Base-by-base conservation (phyloP, 1,140 invertebrate species). In the Manduca sexta region DNA sequence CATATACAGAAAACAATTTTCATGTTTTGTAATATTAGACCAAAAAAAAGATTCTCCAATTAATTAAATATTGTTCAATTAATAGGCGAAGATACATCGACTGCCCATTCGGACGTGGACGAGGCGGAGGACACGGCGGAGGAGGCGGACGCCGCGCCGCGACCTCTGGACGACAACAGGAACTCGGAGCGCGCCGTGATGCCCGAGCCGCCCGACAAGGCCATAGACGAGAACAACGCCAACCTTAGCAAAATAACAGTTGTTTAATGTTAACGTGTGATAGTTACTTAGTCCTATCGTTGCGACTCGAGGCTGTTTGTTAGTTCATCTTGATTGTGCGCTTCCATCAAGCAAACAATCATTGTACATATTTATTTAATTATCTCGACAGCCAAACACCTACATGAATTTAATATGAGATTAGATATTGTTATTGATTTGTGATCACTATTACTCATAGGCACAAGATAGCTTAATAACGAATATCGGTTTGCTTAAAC, bases 121-220 rank as follows among this genome's bases (percentile, higher is more conserved):
- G 52, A 74, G 33, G 21, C 46, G 30, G 18, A 45, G 21, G n/a
- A n/a, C n/a, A 53, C 60, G 30, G 67, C 69, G 10, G 73, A 75
- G 45, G 62, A 63, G 8, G 74, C 69, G 18, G 77, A 82, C 30
- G 63, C 54, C 13, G 49, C 49, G n/a, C n/a, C n/a, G n/a, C n/a
- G n/a, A n/a, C n/a, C n/a, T n/a, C n/a, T n/a, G n/a, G n/a, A n/a
- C 7, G 64, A 74, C 49, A 67, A 74, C 48, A 42, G 51, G 7
- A 47, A 39, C 13, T 35, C 38, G 2, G 41, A 35, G n/a, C 42
- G 40, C 41, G 17, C 52, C 2, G 40, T 37, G 12, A 40, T 39
- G 12, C 42, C 70, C 10, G 75, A 81, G 10, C 77, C 70, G 0
- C 72, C 77, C 3, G 78, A 82, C 38, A 83, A 85, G 49, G 17